Conservation (phyloP, 2,888 invertebrate species). For the Stenichneumon culpator region DNA sequence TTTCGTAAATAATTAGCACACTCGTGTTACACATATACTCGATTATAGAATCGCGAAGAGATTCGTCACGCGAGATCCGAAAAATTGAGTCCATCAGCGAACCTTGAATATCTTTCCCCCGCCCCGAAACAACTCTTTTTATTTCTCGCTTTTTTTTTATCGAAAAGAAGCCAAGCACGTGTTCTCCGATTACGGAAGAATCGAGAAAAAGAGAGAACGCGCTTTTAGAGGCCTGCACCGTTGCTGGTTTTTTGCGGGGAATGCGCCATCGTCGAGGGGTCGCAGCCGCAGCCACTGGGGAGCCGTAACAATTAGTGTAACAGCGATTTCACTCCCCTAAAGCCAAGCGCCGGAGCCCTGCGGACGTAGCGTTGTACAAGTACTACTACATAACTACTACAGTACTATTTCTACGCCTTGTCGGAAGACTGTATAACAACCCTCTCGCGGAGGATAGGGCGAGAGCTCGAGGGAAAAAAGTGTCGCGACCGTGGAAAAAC, state of each 20-base stretch:
- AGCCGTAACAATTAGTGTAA: conserved; percentile 81
- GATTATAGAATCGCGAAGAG: conserved; percentile 21
- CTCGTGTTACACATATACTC: neutral
- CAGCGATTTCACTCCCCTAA: conserved; percentile 73
- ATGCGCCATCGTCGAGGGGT: conserved; percentile 60
- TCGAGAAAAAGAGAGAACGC: conserved; percentile 38
- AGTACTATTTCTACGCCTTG: conserved; percentile 18
- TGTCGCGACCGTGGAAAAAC: conserved; percentile 66
- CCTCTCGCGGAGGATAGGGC: conserved; percentile 31
- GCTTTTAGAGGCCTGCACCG: conserved; percentile 3
- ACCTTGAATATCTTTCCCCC: conserved; percentile 3
- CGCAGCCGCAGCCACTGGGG: conserved; percentile 47
- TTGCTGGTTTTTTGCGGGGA: conserved; percentile 47
- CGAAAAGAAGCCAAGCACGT: conserved; percentile 35
- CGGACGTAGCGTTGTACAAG: conserved; percentile 38
- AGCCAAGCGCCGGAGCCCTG: conserved; percentile 55
- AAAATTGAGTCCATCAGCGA: conserved; percentile 39
- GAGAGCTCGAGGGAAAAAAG: conserved; percentile 61
- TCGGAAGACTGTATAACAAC: conserved; percentile 49
- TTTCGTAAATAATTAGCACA: conserved; percentile 3
- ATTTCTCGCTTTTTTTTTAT: conserved; percentile 5
- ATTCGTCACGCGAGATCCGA: conserved; percentile 53
- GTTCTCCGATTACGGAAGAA: conserved; percentile 59
- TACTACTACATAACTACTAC: conserved; percentile 16
- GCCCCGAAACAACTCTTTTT: neutral